phyloP scores from a whole-genome alignment of 1,140 invertebrate genomes.

The Ceratoteleas bidentatus region DNA sequence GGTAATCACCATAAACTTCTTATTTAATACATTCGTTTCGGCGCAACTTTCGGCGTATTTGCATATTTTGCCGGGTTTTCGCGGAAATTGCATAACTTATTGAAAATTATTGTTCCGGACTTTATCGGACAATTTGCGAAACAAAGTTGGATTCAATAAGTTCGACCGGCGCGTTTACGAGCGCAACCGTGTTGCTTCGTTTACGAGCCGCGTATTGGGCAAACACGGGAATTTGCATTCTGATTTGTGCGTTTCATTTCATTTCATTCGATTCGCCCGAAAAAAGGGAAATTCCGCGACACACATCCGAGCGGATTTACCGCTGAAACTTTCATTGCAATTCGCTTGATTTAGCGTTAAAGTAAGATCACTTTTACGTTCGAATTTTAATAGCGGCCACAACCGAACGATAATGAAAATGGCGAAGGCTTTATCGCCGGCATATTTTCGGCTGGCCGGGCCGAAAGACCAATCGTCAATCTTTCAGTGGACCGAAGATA shows the following conservation, averaged over 20 bases:
- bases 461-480: slow-evolving; percentile 81
- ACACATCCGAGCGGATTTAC: too few species aligned
- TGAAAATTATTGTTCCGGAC: slow-evolving; percentile 17
- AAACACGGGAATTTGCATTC: slow-evolving; percentile 3
- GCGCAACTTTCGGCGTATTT: slow-evolving; percentile 7
- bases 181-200: not conserved
- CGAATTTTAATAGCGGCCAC: slow-evolving; percentile 70
- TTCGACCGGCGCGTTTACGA: not conserved
- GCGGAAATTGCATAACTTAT: slow-evolving; percentile 12
- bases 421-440: slow-evolving; percentile 83
- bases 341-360: slow-evolving; percentile 2
- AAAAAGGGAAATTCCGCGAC: too few species aligned
- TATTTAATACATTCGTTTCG: slow-evolving; percentile 9
- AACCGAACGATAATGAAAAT: slow-evolving; percentile 76
- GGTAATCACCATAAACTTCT: too few species aligned
- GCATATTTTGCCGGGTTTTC: slow-evolving; percentile 11
- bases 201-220: not conserved
- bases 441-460: slow-evolving; percentile 84
- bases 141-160: slow-evolving; percentile 13
- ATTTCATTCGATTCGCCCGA: too few species aligned
- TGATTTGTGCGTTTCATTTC: slow-evolving; percentile 18
- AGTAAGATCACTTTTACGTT: slow-evolving; percentile 74
- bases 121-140: slow-evolving; percentile 18
- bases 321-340: not conserved
- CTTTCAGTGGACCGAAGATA: slow-evolving; percentile 73